phyloP scores from a whole-genome alignment of 30 jellyfish, hydroid and myxozoan species.

The Pelagia noctiluca region DNA sequence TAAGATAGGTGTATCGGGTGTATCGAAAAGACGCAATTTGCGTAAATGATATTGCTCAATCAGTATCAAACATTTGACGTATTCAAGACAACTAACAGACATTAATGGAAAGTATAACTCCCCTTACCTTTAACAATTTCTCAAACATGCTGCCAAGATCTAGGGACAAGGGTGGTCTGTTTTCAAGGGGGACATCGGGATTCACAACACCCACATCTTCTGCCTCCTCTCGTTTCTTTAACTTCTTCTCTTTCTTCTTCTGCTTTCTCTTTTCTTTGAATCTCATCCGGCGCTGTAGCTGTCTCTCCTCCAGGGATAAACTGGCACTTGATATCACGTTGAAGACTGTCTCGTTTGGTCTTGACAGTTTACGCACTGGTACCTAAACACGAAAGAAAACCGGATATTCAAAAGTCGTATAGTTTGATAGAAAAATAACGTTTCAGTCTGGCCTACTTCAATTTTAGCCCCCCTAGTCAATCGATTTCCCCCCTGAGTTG shows the following conservation, averaged over 20 bases:
- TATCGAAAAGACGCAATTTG: no score
- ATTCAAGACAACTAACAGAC: neutral
- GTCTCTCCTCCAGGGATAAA: constrained; percentile 44
- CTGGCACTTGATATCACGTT: constrained; percentile 6
- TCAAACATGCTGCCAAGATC: constrained; percentile 72
- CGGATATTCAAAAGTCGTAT: neutral
- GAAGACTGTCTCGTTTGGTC: neutral
- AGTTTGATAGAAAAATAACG: no score
- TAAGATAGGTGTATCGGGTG: no score
- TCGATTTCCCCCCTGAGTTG: no score
- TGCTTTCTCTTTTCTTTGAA: constrained; percentile 50
- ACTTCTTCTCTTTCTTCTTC: constrained; percentile 66
- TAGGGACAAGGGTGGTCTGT: constrained; percentile 30
- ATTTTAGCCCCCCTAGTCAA: no score
- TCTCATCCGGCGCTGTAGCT: constrained; percentile 37
- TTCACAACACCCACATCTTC: constrained; percentile 2
- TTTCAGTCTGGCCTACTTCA: no score
- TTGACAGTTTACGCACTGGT: neutral
- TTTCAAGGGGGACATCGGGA: neutral
- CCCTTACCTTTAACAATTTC: constrained; percentile 36
- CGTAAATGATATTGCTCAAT: no score
- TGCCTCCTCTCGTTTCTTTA: constrained; percentile 41
- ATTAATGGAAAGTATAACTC: neutral
- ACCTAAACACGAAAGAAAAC: neutral
- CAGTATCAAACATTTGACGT: no score